A percentile compares a stretch with the other conserved stretches of the same genome.
These are phyloP conservation scores for Morbakka virulenta DNA, from an alignment of 30 jellyfish, hydroid and myxozoan genomes.

Conservation along the genomic window DNA sequence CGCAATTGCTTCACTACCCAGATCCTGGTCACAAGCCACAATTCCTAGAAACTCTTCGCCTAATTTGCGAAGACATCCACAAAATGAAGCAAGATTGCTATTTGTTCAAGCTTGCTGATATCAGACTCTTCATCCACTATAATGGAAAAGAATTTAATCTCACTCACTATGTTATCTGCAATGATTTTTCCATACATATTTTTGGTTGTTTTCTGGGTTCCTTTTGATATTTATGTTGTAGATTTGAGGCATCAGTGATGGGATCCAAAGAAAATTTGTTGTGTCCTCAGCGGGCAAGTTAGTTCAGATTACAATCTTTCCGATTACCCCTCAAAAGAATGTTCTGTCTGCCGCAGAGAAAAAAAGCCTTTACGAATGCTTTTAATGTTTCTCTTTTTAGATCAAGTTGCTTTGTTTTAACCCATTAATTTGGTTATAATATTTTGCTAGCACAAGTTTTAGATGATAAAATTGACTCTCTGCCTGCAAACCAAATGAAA, in stretches of 20 bases:
- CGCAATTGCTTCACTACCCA: neutral
- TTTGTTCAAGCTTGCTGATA: slow-evolving; percentile 6
- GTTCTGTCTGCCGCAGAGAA: slow-evolving; percentile 9
- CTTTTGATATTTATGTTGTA: slow-evolving; percentile 56
- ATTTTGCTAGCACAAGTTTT: too few species aligned
- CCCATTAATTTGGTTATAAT: too few species aligned
- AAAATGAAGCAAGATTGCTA: slow-evolving; percentile 7
- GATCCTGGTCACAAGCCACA: neutral
- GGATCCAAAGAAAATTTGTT: slow-evolving; percentile 1
- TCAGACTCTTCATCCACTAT: slow-evolving; percentile 5
- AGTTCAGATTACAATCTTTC: neutral
- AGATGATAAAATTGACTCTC: too few species aligned
- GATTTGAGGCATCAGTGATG: slow-evolving; percentile 40
- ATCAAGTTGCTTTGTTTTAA: neutral
- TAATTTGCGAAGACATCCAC: neutral
- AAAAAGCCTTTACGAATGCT: neutral
- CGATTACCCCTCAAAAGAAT: neutral
- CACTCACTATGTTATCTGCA: neutral
- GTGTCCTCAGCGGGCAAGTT: neutral
- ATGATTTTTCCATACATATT: slow-evolving; percentile 32
- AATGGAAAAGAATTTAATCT: slow-evolving; percentile 9
- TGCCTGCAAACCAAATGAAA: too few species aligned
- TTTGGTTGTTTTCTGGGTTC: slow-evolving; percentile 41
- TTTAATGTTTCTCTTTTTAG: neutral
- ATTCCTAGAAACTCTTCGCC: slow-evolving; percentile 30